Evolutionary conservation across 2,888 invertebrate species (phyloP), one percentile per base, ranked within the genome.

Genomic region (Idaea biselata): DNA sequence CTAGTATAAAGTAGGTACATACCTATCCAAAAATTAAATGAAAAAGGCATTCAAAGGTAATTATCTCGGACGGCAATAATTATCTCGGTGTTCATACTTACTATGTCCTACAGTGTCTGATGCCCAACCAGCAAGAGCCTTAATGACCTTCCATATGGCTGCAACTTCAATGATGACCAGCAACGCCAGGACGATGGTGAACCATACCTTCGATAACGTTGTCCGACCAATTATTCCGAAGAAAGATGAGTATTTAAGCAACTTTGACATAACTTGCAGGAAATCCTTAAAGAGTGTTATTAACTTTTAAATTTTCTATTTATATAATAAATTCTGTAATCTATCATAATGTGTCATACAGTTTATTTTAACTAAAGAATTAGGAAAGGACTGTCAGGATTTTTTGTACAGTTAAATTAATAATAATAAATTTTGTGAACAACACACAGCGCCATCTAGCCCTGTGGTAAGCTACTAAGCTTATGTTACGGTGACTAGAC

Each of bases 81-180:
- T n/a, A n/a, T n/a, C n/a, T n/a, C n/a, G n/a, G n/a, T n/a, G n/a
- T n/a, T 17, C 14, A 0, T 54, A 81, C 86, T 80, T 68, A 88
- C 87, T 77, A 56, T 84, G 77, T 5, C 80, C 86, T 18, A 67
- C 67, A 11, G 67, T 82, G 63, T 83, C 85, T 5, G 71, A 68
- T 4, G 86, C 84, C 75, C 80, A 77, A 1, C 87, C 88, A n/a
- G 79, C 79, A 0, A 88, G 62, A 3, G 85, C 83, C 62, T 79
- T 84, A 0, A 88, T 71, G 0, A 88, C 82, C 58, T 83, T 88
- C 83, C 84, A 86, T 16, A 86, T 76, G 7, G 86, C 79, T 16
- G 74, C 67, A 0, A 59, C 63, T 58, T 83, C 80, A 2, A 87
- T 76, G 0, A 66, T 44, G 0, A 82, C 16, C 5, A 87, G 65